Conservation (phyloP, 2,888 invertebrate species). For the Ametastegia equiseti region DNA sequence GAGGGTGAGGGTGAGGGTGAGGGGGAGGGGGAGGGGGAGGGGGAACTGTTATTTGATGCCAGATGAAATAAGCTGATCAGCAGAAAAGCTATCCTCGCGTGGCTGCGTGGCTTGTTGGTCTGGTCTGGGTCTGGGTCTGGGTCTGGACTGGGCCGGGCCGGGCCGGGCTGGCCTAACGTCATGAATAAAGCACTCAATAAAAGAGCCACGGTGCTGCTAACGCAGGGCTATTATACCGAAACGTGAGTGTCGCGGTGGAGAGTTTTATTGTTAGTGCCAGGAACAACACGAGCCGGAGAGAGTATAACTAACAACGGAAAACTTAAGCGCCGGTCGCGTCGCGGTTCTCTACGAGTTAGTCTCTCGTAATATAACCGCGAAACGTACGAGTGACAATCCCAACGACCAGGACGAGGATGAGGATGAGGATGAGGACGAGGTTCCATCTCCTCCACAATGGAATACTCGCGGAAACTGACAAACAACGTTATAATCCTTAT, state of each 20-base stretch:
- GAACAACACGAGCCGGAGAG: conserved; percentile 9
- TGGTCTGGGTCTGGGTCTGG: neutral
- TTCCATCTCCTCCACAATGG: neutral
- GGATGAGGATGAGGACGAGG: too few species aligned
- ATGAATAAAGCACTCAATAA: conserved; percentile 22
- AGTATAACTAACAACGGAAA: conserved; percentile 19
- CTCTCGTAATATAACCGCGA: neutral
- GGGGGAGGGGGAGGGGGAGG: neutral
- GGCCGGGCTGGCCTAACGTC: neutral
- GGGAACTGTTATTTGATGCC: conserved; percentile 23
- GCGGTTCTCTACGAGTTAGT: neutral
- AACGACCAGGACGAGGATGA: too few species aligned
- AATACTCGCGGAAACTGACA: neutral
- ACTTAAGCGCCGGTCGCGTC: neutral
- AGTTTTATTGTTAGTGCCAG: conserved; percentile 29
- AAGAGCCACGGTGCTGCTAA: conserved; percentile 19
- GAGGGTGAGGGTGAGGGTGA: too few species aligned
- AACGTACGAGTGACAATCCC: neutral
- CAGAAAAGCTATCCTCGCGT: too few species aligned
- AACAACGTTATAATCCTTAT: conserved; percentile 1
- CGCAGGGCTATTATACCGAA: conserved; percentile 26
- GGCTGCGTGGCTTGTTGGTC: neutral
- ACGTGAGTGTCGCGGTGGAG: conserved; percentile 36
- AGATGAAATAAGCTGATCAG: conserved; percentile 24
- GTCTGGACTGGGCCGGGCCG: neutral